Evolutionary conservation across 2,113 vertebrate genomes (phyloP).

Genomic region (Chionis minor): DNA sequence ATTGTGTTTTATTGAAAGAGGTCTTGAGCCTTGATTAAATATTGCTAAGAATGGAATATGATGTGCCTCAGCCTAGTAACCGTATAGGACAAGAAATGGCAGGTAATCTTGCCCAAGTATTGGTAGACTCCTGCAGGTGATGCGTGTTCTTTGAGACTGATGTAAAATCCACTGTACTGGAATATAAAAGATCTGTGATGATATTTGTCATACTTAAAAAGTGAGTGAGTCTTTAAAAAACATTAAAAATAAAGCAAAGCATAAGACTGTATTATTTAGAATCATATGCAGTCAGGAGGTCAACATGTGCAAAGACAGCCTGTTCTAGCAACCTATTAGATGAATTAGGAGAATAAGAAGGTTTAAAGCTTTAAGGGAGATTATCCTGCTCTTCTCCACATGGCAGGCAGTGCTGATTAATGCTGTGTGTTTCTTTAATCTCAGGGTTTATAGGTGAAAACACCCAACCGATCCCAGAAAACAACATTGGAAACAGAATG

Average conservation of each 20-base stretch:
- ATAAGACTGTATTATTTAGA: neutral
- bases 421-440: constrained; percentile 63
- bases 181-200: neutral
- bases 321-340: constrained; percentile 66
- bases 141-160: neutral
- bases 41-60: neutral
- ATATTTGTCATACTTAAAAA: neutral
- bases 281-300: constrained; percentile 30
- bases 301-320: constrained; percentile 55
- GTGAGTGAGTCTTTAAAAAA: neutral
- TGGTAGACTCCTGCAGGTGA: neutral
- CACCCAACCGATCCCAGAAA: constrained; percentile 87
- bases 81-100: neutral
- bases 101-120: neutral
- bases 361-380: constrained; percentile 66
- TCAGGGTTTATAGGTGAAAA: constrained; percentile 89
- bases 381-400: constrained; percentile 51
- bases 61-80: neutral
- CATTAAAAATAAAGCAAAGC: neutral
- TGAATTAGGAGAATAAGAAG: constrained; percentile 71
- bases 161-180: neutral
- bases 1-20: neutral
- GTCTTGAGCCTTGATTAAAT: neutral
- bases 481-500: constrained; percentile 93
- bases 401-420: constrained; percentile 42